Percentiles rank a stretch among this genome's conserved stretches.
Evolutionary conservation across 1,140 invertebrate species (phyloP).

Genomic region (Aculops lycopersici): DNA sequence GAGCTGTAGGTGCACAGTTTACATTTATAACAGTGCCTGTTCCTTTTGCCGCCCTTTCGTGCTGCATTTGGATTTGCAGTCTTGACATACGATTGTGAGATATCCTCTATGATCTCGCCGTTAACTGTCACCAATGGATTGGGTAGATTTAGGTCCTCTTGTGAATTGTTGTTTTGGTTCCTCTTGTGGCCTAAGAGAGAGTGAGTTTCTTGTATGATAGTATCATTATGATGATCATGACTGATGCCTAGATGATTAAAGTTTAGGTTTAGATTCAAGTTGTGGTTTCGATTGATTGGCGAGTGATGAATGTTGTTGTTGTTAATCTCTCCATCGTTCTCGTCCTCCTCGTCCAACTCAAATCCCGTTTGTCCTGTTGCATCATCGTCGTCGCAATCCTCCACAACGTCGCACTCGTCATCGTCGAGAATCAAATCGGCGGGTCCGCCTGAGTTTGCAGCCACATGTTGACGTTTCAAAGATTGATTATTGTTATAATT

Average conservation of each 20-base stretch:
- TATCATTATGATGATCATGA: not conserved
- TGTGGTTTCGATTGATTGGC: not conserved
- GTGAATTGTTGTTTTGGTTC: not conserved
- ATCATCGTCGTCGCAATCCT: not conserved
- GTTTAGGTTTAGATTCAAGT: not conserved
- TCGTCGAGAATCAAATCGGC: not conserved
- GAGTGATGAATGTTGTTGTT: not conserved
- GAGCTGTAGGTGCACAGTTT: conserved; percentile 65
- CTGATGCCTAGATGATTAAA: not conserved
- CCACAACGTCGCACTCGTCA: not conserved
- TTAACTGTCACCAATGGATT: not conserved
- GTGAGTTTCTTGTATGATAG: not conserved
- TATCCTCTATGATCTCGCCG: conserved; percentile 7
- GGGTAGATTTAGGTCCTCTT: not conserved
- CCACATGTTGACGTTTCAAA: no score
- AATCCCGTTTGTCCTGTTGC: not conserved
- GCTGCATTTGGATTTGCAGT: conserved; percentile 33
- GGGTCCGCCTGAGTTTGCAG: no score
- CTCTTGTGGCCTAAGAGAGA: not conserved
- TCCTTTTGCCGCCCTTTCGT: conserved; percentile 28
- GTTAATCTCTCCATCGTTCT: not conserved
- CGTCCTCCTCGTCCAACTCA: not conserved
- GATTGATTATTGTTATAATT: no score
- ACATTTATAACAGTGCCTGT: conserved; percentile 33
- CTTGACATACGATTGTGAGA: conserved; percentile 11